Percentiles rank a stretch among this genome's conserved stretches.
Conservation (phyloP, 2,888 invertebrate genomes). For the Coecobrya sp. region DNA sequence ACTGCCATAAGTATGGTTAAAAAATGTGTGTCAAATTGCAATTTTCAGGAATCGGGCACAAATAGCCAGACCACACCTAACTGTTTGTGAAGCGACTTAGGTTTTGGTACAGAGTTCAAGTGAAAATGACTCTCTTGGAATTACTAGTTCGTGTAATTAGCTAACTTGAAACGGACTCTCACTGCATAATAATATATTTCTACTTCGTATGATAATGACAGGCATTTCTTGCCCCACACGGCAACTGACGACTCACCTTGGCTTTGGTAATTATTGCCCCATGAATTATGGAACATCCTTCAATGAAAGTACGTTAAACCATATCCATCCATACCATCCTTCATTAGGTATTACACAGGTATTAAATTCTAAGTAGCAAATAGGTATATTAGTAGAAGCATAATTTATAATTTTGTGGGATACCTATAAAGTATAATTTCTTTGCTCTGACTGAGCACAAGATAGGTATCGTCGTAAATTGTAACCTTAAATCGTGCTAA, state of each 20-base stretch:
- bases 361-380: not conserved
- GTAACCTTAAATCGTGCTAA: constrained; percentile 68
- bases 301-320: constrained; percentile 7
- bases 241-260: constrained; percentile 67
- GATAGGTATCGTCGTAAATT: constrained; percentile 21
- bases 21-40: not conserved
- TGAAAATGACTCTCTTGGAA: constrained; percentile 58
- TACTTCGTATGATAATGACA: constrained; percentile 74
- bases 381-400: not conserved
- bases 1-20: not conserved
- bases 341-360: not conserved
- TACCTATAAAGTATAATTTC: not conserved
- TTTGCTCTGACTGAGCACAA: not conserved
- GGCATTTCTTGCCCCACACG: constrained; percentile 50
- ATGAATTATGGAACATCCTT: constrained; percentile 79
- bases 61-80: constrained; percentile 69
- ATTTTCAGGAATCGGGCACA: not conserved
- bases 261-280: constrained; percentile 73
- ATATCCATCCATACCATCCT: not conserved
- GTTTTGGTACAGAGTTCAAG: constrained; percentile 64
- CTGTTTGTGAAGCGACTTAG: constrained; percentile 53
- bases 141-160: constrained; percentile 61
- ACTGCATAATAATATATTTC: constrained; percentile 71
- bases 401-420: not conserved
- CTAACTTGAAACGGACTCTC: constrained; percentile 70